Conservation (phyloP, 1,140 invertebrate genomes). For the Euwallacea similis region DNA sequence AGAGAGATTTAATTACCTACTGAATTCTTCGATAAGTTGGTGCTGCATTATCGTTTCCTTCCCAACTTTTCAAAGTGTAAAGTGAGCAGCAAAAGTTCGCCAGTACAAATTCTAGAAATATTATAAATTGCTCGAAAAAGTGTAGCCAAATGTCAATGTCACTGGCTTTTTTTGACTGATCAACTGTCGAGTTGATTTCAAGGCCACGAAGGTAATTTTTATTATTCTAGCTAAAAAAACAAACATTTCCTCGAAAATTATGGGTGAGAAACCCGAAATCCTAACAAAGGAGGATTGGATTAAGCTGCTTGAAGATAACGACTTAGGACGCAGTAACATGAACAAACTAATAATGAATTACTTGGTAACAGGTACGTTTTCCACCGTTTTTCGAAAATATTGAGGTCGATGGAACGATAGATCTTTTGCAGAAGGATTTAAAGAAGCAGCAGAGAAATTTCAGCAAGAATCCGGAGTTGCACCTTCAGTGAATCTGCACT, state of each 20-base stretch:
- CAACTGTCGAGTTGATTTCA: no score
- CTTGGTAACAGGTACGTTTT: conserved; percentile 83
- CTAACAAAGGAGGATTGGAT: conserved; percentile 67
- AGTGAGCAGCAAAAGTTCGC: no score
- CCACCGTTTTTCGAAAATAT: neutral
- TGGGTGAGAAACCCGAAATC: conserved; percentile 55
- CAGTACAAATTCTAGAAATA: no score
- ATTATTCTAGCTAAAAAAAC: conserved; percentile 1
- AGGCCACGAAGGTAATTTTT: neutral
- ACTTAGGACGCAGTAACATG: conserved; percentile 88
- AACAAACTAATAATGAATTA: conserved; percentile 99
- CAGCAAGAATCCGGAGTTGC: conserved; percentile 90
- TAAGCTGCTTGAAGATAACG: conserved; percentile 71
- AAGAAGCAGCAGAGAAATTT: conserved; percentile 97
- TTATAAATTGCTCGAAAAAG: no score
- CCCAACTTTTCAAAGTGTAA: no score
- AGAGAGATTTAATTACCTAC: no score
- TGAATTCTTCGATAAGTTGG: no score
- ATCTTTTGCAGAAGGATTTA: conserved; percentile 82
- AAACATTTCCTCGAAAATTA: conserved; percentile 32
- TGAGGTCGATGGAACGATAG: neutral
- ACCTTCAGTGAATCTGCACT: conserved; percentile 83
- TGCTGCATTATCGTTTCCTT: no score
- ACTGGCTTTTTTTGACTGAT: no score
- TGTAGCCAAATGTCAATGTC: no score